Conservation (phyloP, 2,797 vertebrate genomes). For the Tragopan temminckii region DNA sequence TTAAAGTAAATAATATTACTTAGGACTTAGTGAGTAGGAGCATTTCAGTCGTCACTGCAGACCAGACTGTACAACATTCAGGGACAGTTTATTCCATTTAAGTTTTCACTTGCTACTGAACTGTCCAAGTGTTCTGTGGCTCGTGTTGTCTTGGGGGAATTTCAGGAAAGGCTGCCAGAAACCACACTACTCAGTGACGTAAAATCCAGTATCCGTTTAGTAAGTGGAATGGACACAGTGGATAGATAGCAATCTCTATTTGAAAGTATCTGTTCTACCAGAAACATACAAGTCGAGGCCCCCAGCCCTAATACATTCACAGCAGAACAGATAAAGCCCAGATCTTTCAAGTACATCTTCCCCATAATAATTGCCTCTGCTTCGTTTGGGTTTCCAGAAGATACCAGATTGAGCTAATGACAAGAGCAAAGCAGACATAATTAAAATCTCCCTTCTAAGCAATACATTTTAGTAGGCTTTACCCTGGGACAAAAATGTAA, state of each 20-base stretch:
- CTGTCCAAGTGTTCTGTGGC: neutral
- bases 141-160: neutral
- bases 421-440: neutral
- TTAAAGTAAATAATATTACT: neutral
- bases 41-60: neutral
- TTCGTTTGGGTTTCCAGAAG: neutral
- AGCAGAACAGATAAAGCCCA: neutral
- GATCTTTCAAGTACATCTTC: neutral
- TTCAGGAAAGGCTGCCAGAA: neutral
- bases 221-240: neutral
- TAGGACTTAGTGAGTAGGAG: neutral
- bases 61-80: neutral
- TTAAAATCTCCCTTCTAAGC: neutral
- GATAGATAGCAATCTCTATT: neutral
- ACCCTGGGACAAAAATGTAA: neutral
- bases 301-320: neutral
- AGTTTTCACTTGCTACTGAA: neutral
- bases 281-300: fast-evolving
- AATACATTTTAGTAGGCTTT: neutral
- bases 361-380: neutral
- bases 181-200: neutral
- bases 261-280: neutral
- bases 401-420: neutral
- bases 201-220: neutral
- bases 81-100: neutral